A percentile compares a stretch with the other conserved stretches of the same genome.
Evolutionary conservation across 1,140 invertebrate species (phyloP).

Genomic region (Aricia agestis): DNA sequence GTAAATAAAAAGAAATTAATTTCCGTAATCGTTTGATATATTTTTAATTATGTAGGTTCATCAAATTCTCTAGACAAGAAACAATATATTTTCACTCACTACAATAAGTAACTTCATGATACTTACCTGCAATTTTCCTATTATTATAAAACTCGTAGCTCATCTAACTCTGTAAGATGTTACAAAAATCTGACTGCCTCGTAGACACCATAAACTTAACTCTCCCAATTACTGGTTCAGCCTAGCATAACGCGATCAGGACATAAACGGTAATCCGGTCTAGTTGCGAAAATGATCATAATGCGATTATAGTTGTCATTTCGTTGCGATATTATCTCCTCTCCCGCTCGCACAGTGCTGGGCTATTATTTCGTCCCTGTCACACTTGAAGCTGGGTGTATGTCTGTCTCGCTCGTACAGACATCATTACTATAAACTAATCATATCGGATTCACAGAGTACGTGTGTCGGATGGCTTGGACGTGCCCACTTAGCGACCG

Average conservation of each 20-base stretch:
- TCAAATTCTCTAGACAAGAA: too few relatives aligned
- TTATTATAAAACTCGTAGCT: too few relatives aligned
- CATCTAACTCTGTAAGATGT: too few relatives aligned
- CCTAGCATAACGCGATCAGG: constrained; percentile 30
- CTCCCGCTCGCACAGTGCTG: constrained; percentile 33
- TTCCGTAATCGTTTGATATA: too few relatives aligned
- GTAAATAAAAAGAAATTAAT: too few relatives aligned
- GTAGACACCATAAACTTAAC: neutral
- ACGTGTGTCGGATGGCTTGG: constrained; percentile 28
- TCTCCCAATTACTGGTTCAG: constrained; percentile 10
- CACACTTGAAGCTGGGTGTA: neutral
- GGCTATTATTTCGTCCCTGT: neutral
- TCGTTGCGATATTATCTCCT: constrained; percentile 31
- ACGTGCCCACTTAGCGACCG: constrained; percentile 22
- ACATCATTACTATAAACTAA: constrained; percentile 21
- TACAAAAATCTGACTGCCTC: neutral
- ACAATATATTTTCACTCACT: too few relatives aligned
- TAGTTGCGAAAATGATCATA: constrained; percentile 48
- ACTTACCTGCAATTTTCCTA: too few relatives aligned
- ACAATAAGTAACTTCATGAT: too few relatives aligned
- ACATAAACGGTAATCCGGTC: constrained; percentile 40
- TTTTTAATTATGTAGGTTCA: too few relatives aligned
- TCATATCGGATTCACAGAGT: constrained; percentile 30
- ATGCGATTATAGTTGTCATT: constrained; percentile 38
- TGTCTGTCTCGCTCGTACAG: neutral